phyloP scores from a whole-genome alignment of 2,113 vertebrate species.

The Oostethus manadensis region DNA sequence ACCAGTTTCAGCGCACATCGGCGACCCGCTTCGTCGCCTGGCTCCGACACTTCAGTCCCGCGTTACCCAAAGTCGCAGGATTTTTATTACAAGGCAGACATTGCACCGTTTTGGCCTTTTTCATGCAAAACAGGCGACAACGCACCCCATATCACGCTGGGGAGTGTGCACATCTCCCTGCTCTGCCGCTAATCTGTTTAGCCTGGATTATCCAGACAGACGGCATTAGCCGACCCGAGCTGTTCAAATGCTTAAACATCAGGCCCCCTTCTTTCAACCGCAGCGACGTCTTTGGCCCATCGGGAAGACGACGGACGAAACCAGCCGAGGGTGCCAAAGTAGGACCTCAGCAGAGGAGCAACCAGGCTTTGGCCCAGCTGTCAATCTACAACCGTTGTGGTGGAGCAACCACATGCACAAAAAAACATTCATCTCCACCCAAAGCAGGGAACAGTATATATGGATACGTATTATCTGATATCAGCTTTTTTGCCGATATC shows the following conservation, averaged over 20 bases:
- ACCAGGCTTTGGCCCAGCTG: conserved; percentile 44
- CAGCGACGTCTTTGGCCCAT: conserved; percentile 5
- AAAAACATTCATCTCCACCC: no score
- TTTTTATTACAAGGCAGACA: conserved; percentile 18
- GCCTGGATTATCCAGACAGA: conserved; percentile 45
- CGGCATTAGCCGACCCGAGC: conserved; percentile 41
- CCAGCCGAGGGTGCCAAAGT: conserved; percentile 13
- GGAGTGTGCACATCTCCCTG: conserved; percentile 19
- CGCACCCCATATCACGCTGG: conserved; percentile 12
- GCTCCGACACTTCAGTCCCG: no score
- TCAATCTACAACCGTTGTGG: conserved; percentile 39
- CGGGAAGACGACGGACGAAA: conserved; percentile 16
- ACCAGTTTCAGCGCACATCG: neutral
- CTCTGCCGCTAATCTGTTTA: conserved; percentile 48
- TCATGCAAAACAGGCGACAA: conserved; percentile 10
- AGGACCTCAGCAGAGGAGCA: conserved; percentile 23
- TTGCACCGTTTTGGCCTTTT: conserved; percentile 17
- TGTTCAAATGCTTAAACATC: conserved; percentile 41
- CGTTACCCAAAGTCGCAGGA: neutral
- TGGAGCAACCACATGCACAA: no score
- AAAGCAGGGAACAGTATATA: no score
- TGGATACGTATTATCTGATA: no score
- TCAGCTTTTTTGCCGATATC: no score
- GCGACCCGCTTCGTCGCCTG: neutral
- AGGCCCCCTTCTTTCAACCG: conserved; percentile 15